Percentiles rank a stretch among this genome's conserved stretches.
These are phyloP conservation scores for Pantala flavescens DNA, from an alignment of 1,140 invertebrate genomes.

Conservation along the genomic window DNA sequence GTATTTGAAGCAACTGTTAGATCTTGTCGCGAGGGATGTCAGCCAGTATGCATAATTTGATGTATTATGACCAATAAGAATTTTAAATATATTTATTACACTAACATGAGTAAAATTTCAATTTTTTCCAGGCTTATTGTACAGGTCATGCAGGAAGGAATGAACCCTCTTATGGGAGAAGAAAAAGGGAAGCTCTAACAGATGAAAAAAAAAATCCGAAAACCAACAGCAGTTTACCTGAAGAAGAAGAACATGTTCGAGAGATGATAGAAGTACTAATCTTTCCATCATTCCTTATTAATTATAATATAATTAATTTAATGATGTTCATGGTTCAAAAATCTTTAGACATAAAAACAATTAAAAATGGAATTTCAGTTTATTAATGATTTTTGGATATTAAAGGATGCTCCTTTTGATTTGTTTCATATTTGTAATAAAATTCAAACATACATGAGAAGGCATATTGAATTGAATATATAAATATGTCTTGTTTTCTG, in stretches of 20 bases:
- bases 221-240: slow-evolving; percentile 32
- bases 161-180: slow-evolving; percentile 68
- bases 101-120: neutral
- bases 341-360: no score
- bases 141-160: slow-evolving; percentile 58
- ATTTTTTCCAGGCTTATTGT: slow-evolving; percentile 54
- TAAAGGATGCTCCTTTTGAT: no score
- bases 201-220: slow-evolving; percentile 20
- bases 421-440: no score
- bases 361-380: no score
- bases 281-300: no score
- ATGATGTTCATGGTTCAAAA: no score
- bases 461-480: no score
- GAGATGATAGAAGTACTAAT: slow-evolving; percentile 70
- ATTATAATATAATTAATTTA: no score
- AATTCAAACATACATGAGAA: no score
- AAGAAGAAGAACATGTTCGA: slow-evolving; percentile 56
- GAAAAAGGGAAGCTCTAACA: slow-evolving; percentile 43
- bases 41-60: slow-evolving; percentile 48
- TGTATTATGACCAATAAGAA: neutral
- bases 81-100: neutral
- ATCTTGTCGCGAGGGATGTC: slow-evolving; percentile 78
- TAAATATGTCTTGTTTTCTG: no score
- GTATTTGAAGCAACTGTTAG: slow-evolving; percentile 87
- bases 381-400: no score